Conservation (phyloP, 2,888 invertebrate genomes). For the Acanthosepion pharaonis region DNA sequence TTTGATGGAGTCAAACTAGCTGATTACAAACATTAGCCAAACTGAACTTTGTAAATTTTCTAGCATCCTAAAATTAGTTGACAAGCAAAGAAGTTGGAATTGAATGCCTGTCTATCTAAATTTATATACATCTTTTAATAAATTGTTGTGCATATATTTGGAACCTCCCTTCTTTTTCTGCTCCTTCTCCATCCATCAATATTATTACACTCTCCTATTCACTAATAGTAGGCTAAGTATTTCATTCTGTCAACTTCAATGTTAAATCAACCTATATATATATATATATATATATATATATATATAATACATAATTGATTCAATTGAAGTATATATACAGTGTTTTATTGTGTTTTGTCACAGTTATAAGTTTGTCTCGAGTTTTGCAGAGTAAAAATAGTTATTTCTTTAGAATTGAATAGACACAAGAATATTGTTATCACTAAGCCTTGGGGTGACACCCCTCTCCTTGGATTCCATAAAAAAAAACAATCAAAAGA, state of each 20-base stretch:
- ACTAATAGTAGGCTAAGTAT: neutral
- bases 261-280: constrained; percentile 3
- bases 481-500: neutral
- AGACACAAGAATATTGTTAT: neutral
- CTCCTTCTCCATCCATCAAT: neutral
- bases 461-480: neutral
- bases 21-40: no score
- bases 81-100: no score
- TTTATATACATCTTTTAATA: neutral
- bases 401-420: neutral
- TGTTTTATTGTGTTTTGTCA: neutral
- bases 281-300: neutral
- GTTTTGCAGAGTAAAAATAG: constrained; percentile 13
- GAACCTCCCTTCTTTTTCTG: neutral
- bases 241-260: constrained; percentile 22
- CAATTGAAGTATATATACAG: neutral
- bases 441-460: neutral
- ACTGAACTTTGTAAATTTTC: no score
- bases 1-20: no score
- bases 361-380: neutral
- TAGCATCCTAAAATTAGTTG: no score
- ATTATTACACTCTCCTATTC: neutral
- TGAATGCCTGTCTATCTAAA: no score
- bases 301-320: neutral
- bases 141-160: neutral